Evolutionary conservation across 2,888 invertebrate species (phyloP), one percentile per base, ranked within the genome.

Genomic region (Ferrisia virgata): DNA sequence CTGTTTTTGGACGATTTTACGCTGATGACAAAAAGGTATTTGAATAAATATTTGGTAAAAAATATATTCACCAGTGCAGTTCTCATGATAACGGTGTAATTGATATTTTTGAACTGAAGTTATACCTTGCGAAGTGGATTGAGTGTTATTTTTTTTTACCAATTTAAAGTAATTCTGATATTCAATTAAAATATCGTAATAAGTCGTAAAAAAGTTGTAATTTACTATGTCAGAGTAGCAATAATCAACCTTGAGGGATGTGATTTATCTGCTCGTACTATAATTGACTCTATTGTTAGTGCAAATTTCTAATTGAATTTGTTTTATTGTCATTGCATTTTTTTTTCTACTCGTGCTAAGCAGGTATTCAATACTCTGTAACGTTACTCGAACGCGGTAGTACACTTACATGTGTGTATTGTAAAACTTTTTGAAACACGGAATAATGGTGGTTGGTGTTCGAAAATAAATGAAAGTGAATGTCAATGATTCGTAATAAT

Each of bases 1-100:
- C 87, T 39, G 86, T 86, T 86, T 86, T 87, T 86, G 87, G 87
- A 85, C 86, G 86, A 79, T 84, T 86, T 83, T 85, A 86, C 76
- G 31, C 72, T 33, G 82, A 82, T 40, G 82, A 82, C 6, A 82
- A 31, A 82, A 82, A 82, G 72, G 82, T 82, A 72, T 40, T 6
- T 40, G 40, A 40, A 9, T 6, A 40, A 40, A 40, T 6, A 40
- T 40, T 40, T 13, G 6, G 6, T 13, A 13, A 9, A 40, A 40
- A 40, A 13, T 40, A 40, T 9, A 40, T 13, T 40, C 40, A 13
- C 6, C n/a, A n/a, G n/a, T n/a, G n/a, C n/a, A n/a, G n/a, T n/a
- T n/a, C n/a, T 6, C 40, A 40, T 40, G 40, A 40, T 40, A n/a
- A n/a, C n/a, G n/a, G n/a, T n/a, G n/a, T n/a, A n/a, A n/a, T n/a